Conservation (phyloP, 2,888 invertebrate genomes). For the Yponomeuta plumbellus region DNA sequence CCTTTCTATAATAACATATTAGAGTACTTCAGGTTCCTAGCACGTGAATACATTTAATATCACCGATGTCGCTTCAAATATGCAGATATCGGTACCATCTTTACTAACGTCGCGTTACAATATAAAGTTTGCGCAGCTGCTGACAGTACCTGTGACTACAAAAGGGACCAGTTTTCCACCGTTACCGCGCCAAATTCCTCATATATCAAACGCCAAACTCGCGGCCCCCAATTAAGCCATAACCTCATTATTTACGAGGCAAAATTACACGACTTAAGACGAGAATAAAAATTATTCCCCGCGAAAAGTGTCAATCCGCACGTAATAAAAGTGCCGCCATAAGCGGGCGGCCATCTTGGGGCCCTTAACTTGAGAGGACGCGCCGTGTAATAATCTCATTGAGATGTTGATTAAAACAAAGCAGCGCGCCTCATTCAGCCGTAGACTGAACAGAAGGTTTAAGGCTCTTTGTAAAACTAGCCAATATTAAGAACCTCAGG, state of each 20-base stretch:
- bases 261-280: not conserved
- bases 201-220: too few species aligned
- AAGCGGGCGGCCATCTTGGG: constrained; percentile 35
- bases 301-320: constrained; percentile 18
- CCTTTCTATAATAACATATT: too few species aligned
- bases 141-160: too few species aligned
- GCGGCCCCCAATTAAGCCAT: not conserved
- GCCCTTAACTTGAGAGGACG: constrained; percentile 26
- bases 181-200: too few species aligned
- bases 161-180: too few species aligned
- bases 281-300: not conserved
- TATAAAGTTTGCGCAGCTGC: too few species aligned
- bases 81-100: too few species aligned
- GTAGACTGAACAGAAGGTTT: not conserved
- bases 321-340: constrained; percentile 35
- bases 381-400: constrained; percentile 55
- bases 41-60: too few species aligned
- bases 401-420: constrained; percentile 59
- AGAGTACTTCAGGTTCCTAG: too few species aligned
- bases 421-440: constrained; percentile 44
- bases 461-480: not conserved
- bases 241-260: constrained; percentile 1
- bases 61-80: too few species aligned
- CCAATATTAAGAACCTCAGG: too few species aligned
- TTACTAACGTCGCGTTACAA: too few species aligned